Base-by-base conservation (phyloP, 2,797 vertebrate species). In the Smutsia temminckii region DNA sequence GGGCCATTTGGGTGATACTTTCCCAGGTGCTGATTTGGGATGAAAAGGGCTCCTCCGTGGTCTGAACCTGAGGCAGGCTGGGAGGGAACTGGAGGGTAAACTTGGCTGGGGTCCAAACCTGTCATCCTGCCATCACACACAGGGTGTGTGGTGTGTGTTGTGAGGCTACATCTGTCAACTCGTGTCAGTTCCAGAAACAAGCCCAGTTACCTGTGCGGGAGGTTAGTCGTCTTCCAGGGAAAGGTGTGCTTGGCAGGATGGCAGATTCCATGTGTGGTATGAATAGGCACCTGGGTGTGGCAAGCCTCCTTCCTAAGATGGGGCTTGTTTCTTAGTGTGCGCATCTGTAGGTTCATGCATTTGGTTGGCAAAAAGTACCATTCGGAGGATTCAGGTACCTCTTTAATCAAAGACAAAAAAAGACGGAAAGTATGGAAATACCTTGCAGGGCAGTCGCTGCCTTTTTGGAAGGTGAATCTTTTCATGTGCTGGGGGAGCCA, bases 401-500 rank as follows among this genome's bases (percentile, higher is more conserved):
- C n/a, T 32, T 21, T 12, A 34, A 11, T 9, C 5, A n/a, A 42
- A 34, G 40, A 27, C 18, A 18, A 23, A 10, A 55, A 20, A n/a
- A 63, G 63, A 91, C 25, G 51, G 2, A 9, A 42, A n/a, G 6
- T 0, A 4, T 2, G 51, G 42, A 37, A 3, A 14, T 0, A 2
- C 61, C 34, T 18, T 40, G 61, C 29, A 16, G 34, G 12, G 34
- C 3, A 13, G 1, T 40, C 3, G 34, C 12, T 34, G 46, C 14
- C 11, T 42, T 40, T 71, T 25, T 4, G 81, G 51, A 29, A 61
- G 16, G 71, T 0, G 12, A 42, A 5, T 21, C 57, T 29, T 34
- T 8, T 16, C 0, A 4, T 7, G 3, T 0, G 1, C 21, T 0
- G 23, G 61, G 2, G 51, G 23, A 40, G 46, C 32, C 55, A 12